Evolutionary conservation across 1,140 invertebrate species (phyloP), one percentile per base, ranked within the genome.

Genomic region (Halesus radiatus): DNA sequence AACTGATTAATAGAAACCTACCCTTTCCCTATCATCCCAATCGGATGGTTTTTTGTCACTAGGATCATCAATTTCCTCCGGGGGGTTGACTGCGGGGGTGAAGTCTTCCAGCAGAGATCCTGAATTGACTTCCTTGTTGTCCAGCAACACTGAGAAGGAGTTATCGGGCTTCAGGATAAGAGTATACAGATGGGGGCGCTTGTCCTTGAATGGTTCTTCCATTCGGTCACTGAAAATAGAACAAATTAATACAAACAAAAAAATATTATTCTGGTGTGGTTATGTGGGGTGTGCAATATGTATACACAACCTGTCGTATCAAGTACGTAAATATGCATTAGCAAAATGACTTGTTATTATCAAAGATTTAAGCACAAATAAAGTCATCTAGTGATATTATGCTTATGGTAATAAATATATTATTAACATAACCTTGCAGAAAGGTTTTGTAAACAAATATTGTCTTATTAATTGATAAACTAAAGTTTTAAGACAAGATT

Each of bases 1-100:
- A 45, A 45, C 10, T 45, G 37, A 45, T 45, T 45, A 0, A 10
- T 45, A 10, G 37, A 73, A 66, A 79, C 53, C 16, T 74, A 91
- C 89, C 87, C 97, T 98, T 88, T 99, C 98, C 82, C 96, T 92
- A 84, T 99, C 98, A 88, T 99, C 98, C 98, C 98, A 99, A 85
- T 98, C 95, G 1, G 92, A 92, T 2, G 98, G 98, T 86, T 98
- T 93, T 79, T 90, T 92, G 86, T 99, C 98, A 77, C 93, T 90
- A 0, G 96, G 96, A 91, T 99, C 98, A 86, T 98, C 96, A 86
- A 99, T 98, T 90, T 99, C 96, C 74, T 95, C 92, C 3, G 97
- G 95, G 6, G 98, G 98, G 90, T 99, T 99, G 0, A 99, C 96
- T 7, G 98, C 90, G 3, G 98, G 98, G 32, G 91, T 93, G 85